Conservation (phyloP, 2,113 vertebrate genomes). For the Antechinus flavipes region DNA sequence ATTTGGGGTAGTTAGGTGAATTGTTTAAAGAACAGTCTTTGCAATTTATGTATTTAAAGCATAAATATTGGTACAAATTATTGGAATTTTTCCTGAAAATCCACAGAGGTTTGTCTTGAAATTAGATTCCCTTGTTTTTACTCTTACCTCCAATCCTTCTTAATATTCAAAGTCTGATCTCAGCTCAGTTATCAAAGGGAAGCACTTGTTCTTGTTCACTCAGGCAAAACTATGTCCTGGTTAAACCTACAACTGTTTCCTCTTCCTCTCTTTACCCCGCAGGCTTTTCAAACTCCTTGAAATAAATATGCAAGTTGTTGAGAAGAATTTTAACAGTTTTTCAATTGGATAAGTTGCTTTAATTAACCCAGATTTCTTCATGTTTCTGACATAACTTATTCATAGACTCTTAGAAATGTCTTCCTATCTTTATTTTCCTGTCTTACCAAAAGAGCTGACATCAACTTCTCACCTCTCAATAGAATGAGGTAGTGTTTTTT, state of each 20-base stretch:
- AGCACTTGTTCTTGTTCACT: conserved; percentile 73
- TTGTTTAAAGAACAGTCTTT: background rate
- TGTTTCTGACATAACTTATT: background rate
- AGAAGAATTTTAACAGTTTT: conserved; percentile 33
- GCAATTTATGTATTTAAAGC: background rate
- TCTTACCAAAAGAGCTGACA: background rate
- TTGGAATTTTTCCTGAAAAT: conserved; percentile 58
- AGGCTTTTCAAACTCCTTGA: conserved; percentile 55
- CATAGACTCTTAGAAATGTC: background rate
- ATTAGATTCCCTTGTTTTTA: conserved; percentile 64
- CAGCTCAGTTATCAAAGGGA: conserved; percentile 72
- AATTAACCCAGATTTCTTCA: background rate
- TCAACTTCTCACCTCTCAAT: background rate
- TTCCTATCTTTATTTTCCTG: background rate
- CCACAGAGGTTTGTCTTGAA: conserved; percentile 61
- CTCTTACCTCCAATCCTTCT: conserved; percentile 72
- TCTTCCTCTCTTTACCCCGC: background rate
- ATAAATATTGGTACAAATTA: conserved; percentile 20
- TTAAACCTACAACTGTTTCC: conserved; percentile 50
- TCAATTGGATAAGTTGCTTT: conserved; percentile 1
- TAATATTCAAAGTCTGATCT: conserved; percentile 74
- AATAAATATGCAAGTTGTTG: conserved; percentile 56
- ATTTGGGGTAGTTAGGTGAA: background rate
- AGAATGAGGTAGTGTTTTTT: background rate
- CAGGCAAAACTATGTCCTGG: conserved; percentile 50